These are phyloP conservation scores for Agapornis canus DNA, from an alignment of 2,797 vertebrate genomes.

Conservation along the genomic window DNA sequence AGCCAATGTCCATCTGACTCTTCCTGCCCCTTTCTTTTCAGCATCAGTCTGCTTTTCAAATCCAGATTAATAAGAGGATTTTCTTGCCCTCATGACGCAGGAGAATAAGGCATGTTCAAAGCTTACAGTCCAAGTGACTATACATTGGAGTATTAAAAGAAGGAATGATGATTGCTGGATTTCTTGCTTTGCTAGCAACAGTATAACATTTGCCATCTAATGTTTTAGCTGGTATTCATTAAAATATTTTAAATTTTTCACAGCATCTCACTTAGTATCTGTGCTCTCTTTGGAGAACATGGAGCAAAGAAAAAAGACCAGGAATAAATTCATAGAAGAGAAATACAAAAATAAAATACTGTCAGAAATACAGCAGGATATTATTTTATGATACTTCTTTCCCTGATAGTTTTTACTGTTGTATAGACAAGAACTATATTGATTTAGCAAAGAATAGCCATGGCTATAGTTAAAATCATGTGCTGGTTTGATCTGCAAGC, in stretches of 20 bases:
- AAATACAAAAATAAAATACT: not conserved
- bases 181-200: not conserved
- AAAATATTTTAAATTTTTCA: not conserved
- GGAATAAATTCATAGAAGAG: not conserved
- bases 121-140: not conserved
- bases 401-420: not conserved
- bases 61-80: conserved; percentile 25
- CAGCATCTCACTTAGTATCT: not conserved
- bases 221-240: not conserved
- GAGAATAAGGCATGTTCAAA: not conserved
- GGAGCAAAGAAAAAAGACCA: not conserved
- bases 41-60: not conserved
- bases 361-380: not conserved
- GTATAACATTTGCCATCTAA: not conserved
- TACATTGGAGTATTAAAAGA: not conserved
- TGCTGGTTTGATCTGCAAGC: conserved; percentile 1
- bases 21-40: not conserved
- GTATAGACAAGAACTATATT: not conserved
- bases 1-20: not conserved
- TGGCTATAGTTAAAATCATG: not conserved
- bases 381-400: not conserved
- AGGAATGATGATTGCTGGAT: not conserved
- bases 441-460: not conserved
- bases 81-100: conserved; percentile 19
- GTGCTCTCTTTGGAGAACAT: not conserved